phyloP scores from a whole-genome alignment of 1,140 invertebrate species.

The Sitodiplosis mosellana region DNA sequence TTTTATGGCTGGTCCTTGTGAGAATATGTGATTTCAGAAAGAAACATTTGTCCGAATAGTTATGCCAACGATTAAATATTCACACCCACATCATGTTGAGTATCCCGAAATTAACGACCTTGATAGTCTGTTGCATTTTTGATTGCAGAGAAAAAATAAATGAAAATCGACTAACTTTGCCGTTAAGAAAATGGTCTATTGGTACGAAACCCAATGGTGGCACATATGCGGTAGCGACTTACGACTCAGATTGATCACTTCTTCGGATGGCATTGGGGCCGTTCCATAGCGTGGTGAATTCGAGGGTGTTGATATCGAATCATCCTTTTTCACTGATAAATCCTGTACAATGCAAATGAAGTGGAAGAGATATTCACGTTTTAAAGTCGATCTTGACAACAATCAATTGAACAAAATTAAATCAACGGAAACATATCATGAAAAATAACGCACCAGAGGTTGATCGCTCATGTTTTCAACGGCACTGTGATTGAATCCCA shows the following conservation, averaged over 20 bases:
- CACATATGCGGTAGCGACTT: slow-evolving; percentile 33
- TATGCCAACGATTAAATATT: slow-evolving; percentile 80
- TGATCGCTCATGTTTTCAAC: slow-evolving; percentile 38
- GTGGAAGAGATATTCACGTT: too few species aligned
- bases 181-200: slow-evolving; percentile 43
- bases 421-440: too few species aligned
- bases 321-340: slow-evolving; percentile 60
- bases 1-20: slow-evolving; percentile 93
- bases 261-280: slow-evolving; percentile 26
- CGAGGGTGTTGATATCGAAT: slow-evolving; percentile 32
- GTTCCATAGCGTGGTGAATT: slow-evolving; percentile 37
- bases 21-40: slow-evolving; percentile 93
- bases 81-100: slow-evolving; percentile 89
- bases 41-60: slow-evolving; percentile 92
- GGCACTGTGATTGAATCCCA: slow-evolving; percentile 10
- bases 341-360: slow-evolving; percentile 27
- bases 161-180: slow-evolving; percentile 5
- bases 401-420: too few species aligned
- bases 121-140: slow-evolving; percentile 93
- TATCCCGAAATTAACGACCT: slow-evolving; percentile 82
- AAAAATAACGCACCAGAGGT: slow-evolving; percentile 34
- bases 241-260: slow-evolving; percentile 50
- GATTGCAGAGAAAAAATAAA: slow-evolving; percentile 37
- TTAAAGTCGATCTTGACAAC: too few species aligned
- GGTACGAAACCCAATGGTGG: slow-evolving; percentile 25